Evolutionary conservation across 1,140 invertebrate species (phyloP).

Genomic region (Pseudomyrmex sp.): DNA sequence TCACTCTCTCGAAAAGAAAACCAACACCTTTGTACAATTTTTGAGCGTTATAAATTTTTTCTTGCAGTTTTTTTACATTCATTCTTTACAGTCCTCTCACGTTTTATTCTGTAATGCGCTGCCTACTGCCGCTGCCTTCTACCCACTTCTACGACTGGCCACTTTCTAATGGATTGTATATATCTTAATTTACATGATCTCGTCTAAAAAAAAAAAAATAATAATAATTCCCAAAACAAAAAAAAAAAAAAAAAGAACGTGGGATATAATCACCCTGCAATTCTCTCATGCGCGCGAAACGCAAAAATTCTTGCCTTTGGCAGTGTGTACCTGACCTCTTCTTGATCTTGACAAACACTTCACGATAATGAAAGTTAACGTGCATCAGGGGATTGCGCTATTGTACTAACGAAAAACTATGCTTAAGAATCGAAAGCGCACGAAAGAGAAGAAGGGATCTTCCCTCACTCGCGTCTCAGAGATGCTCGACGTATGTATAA

Average conservation of each 20-base stretch:
- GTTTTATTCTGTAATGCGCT: constrained; percentile 82
- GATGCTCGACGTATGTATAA: constrained; percentile 31
- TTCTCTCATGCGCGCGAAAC: no score
- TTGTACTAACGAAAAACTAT: constrained; percentile 60
- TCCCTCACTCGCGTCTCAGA: background rate
- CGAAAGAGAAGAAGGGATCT: constrained; percentile 61
- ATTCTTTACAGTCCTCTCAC: constrained; percentile 80
- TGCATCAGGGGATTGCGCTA: constrained; percentile 37
- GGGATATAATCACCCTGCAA: no score
- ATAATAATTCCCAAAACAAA: constrained; percentile 12
- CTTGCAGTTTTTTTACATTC: constrained; percentile 75
- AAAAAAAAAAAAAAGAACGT: background rate
- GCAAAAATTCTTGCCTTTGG: no score
- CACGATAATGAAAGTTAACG: background rate
- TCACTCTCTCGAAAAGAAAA: constrained; percentile 44
- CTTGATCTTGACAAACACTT: background rate
- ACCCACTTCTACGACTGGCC: constrained; percentile 78
- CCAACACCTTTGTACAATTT: constrained; percentile 73
- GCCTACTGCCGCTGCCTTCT: constrained; percentile 81
- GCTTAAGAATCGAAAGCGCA: constrained; percentile 61
- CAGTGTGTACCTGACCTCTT: background rate
- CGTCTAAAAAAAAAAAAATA: constrained; percentile 13
- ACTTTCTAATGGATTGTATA: constrained; percentile 72
- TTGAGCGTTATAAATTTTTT: constrained; percentile 75
- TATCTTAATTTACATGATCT: background rate